phyloP scores from a whole-genome alignment of 2,888 invertebrate species.

The Andrena flavipes region DNA sequence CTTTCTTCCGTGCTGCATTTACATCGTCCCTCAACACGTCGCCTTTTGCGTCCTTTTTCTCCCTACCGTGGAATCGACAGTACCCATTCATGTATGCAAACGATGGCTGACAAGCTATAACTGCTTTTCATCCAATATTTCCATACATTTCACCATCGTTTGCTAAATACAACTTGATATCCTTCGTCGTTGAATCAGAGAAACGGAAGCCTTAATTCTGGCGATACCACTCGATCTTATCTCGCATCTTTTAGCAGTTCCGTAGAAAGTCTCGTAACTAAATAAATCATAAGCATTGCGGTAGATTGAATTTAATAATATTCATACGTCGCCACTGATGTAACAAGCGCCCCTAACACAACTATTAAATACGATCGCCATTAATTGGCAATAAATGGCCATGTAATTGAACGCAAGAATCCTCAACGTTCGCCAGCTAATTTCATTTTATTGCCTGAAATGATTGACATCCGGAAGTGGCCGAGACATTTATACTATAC shows the following conservation, averaged over 20 bases:
- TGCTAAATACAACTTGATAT: too few relatives aligned
- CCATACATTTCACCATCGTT: too few relatives aligned
- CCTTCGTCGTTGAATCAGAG: too few relatives aligned
- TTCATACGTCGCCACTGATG: neutral
- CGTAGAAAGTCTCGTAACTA: neutral
- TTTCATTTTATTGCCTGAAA: conserved; percentile 17
- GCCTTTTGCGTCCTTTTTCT: neutral
- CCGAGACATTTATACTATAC: conserved; percentile 12
- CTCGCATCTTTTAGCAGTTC: neutral
- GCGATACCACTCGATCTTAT: neutral
- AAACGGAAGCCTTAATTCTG: too few relatives aligned
- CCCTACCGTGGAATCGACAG: neutral
- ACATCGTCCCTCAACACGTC: neutral
- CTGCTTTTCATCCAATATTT: too few relatives aligned
- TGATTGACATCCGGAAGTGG: conserved; percentile 42
- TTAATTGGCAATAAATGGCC: neutral
- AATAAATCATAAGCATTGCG: neutral
- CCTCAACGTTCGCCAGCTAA: neutral
- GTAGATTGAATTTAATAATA: neutral
- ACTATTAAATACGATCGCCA: neutral
- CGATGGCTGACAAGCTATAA: neutral
- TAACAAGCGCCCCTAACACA: neutral
- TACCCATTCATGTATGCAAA: neutral
- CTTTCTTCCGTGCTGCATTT: conserved; percentile 3
- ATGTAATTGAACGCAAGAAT: neutral